A percentile compares a stretch with the other conserved stretches of the same genome.
Conservation (phyloP, 2,888 invertebrate genomes). For the Chalcis sispes region DNA sequence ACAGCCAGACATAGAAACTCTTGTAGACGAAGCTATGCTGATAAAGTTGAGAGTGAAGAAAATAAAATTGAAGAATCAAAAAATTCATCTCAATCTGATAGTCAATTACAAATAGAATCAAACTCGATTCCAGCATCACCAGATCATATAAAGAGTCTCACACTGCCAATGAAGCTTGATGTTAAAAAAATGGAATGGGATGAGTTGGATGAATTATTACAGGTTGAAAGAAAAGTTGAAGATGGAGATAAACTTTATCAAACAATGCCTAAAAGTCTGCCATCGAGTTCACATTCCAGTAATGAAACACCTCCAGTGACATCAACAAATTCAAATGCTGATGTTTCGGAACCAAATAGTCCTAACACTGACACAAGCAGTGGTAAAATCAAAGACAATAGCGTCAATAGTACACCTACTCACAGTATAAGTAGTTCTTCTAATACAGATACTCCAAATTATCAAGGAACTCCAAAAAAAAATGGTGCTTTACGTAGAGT, state of each 20-base stretch:
- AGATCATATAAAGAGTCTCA: constrained; percentile 76
- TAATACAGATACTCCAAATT: constrained; percentile 73
- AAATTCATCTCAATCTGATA: constrained; percentile 64
- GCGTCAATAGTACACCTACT: constrained; percentile 72
- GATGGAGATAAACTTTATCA: constrained; percentile 82
- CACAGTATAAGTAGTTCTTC: constrained; percentile 73
- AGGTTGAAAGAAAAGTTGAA: constrained; percentile 80
- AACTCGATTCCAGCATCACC: constrained; percentile 72
- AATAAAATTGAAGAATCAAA: constrained; percentile 59
- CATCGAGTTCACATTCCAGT: constrained; percentile 78
- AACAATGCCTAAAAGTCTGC: constrained; percentile 83
- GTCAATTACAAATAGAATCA: constrained; percentile 64
- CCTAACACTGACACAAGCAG: constrained; percentile 63
- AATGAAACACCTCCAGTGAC: constrained; percentile 62
- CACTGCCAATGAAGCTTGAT: constrained; percentile 83
- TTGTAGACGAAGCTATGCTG: constrained; percentile 76
- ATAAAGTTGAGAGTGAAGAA: constrained; percentile 67
- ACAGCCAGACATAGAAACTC: constrained; percentile 84
- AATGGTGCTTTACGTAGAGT: constrained; percentile 73
- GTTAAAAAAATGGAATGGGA: constrained; percentile 83
- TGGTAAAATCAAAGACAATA: constrained; percentile 58
- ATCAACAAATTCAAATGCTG: constrained; percentile 64
- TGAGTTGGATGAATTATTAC: constrained; percentile 80
- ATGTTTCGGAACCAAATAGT: constrained; percentile 64
- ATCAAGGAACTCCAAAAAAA: constrained; percentile 70